A percentile compares a stretch with the other conserved stretches of the same genome.
phyloP scores from a whole-genome alignment of 2,113 vertebrate genomes.

The Cavia porcellus region DNA sequence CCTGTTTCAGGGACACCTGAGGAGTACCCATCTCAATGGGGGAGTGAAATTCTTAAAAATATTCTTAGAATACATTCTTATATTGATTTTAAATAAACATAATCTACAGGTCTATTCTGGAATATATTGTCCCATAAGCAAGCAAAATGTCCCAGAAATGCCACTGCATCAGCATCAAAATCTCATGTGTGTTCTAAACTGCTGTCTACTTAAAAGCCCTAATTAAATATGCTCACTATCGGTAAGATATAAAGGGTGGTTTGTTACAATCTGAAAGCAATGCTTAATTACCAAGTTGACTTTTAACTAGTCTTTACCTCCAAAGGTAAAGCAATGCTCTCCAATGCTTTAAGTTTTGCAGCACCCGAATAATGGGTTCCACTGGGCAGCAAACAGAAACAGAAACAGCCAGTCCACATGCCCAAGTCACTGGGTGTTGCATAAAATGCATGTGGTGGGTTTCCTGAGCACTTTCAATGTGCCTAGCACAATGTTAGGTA shows the following conservation, averaged over 20 bases:
- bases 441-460: not conserved
- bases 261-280: not conserved
- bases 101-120: not conserved
- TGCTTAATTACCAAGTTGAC: too few species aligned
- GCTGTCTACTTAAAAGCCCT: not conserved
- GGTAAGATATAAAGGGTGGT: not conserved
- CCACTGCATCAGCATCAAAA: not conserved
- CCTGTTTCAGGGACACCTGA: not conserved
- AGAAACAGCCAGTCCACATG: not conserved
- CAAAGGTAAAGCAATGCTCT: too few species aligned
- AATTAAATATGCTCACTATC: not conserved
- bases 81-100: not conserved
- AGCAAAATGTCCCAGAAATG: conserved; percentile 47
- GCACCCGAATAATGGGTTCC: too few species aligned
- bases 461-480: not conserved
- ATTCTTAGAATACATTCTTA: conserved; percentile 7
- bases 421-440: not conserved
- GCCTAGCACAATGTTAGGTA: not conserved
- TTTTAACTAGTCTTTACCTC: too few species aligned
- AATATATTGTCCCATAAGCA: not conserved
- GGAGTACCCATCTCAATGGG: not conserved
- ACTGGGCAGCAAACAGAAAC: not conserved
- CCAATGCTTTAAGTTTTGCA: not conserved
- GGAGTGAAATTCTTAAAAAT: conserved; percentile 6
- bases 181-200: not conserved